phyloP scores from a whole-genome alignment of 2,797 vertebrate species.

The Diglossa cyanea region DNA sequence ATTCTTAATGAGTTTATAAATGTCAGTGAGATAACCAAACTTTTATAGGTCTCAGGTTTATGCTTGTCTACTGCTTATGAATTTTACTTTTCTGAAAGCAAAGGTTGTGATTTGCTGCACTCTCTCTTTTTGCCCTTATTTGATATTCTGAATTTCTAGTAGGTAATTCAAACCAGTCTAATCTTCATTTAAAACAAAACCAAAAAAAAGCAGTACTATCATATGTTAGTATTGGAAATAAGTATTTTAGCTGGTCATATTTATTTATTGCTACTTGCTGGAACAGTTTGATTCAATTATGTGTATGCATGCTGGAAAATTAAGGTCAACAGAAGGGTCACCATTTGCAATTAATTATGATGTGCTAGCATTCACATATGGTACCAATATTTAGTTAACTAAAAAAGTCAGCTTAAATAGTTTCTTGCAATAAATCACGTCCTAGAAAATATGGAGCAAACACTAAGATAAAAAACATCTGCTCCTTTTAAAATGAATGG shows the following conservation, averaged over 20 bases:
- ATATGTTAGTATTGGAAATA: conserved; percentile 26
- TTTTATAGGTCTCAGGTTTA: background rate
- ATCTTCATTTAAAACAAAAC: background rate
- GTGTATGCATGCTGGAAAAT: conserved; percentile 67
- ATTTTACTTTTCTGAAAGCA: background rate
- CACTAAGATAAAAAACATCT: conserved; percentile 78
- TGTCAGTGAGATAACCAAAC: background rate
- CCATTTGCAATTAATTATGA: conserved; percentile 79
- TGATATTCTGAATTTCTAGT: background rate
- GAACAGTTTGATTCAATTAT: conserved; percentile 70
- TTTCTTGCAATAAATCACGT: conserved; percentile 75
- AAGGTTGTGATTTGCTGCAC: background rate
- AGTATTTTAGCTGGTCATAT: conserved; percentile 55
- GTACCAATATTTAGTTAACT: conserved; percentile 79
- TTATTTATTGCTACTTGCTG: conserved; percentile 63
- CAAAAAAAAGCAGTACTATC: background rate
- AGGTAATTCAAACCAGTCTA: conserved; percentile 14
- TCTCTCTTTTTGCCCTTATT: background rate
- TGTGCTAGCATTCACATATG: conserved; percentile 76
- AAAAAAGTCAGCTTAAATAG: conserved; percentile 74
- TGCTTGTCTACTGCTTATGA: background rate
- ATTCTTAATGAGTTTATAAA: background rate
- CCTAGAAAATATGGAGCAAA: conserved; percentile 73
- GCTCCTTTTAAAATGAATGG: conserved; percentile 69
- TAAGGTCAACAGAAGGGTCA: conserved; percentile 74